phyloP scores from a whole-genome alignment of 2,888 invertebrate species.

The Latrodectus hesperus region DNA sequence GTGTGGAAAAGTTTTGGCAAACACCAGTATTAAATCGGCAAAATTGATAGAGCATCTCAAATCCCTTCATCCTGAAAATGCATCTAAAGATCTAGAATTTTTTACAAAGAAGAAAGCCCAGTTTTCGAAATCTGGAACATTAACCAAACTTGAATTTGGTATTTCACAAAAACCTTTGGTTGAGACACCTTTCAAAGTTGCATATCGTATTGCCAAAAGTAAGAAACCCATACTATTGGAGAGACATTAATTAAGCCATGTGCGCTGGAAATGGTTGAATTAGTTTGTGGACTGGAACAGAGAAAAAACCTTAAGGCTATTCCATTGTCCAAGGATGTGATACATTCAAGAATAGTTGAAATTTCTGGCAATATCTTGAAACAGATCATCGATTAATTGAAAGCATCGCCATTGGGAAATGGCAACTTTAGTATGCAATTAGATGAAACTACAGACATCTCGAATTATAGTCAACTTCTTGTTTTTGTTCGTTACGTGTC shows the following conservation, averaged over 20 bases:
- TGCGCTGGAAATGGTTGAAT: too few species aligned
- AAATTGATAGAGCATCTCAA: constrained; percentile 63
- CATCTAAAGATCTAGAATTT: constrained; percentile 42
- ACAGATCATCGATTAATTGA: too few species aligned
- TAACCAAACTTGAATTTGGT: constrained; percentile 41
- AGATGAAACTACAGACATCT: constrained; percentile 76
- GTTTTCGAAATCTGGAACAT: constrained; percentile 33
- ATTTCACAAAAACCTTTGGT: constrained; percentile 44
- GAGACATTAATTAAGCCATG: too few species aligned
- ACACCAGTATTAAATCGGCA: constrained; percentile 63
- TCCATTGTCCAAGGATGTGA: too few species aligned
- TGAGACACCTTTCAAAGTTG: constrained; percentile 54
- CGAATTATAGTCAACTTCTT: constrained; percentile 29
- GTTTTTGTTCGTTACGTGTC: constrained; percentile 42
- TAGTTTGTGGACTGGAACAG: too few species aligned
- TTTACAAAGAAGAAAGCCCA: constrained; percentile 35
- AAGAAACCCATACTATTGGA: too few species aligned
- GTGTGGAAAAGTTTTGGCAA: constrained; percentile 63
- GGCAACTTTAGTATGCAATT: too few species aligned
- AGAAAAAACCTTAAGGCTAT: too few species aligned
- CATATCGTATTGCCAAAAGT: constrained; percentile 57
- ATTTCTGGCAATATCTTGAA: too few species aligned
- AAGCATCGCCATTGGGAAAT: too few species aligned
- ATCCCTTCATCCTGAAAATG: constrained; percentile 57
- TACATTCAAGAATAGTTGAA: too few species aligned